Conservation (phyloP, 2,797 vertebrate genomes). For the Ctenosaura bakeri region DNA sequence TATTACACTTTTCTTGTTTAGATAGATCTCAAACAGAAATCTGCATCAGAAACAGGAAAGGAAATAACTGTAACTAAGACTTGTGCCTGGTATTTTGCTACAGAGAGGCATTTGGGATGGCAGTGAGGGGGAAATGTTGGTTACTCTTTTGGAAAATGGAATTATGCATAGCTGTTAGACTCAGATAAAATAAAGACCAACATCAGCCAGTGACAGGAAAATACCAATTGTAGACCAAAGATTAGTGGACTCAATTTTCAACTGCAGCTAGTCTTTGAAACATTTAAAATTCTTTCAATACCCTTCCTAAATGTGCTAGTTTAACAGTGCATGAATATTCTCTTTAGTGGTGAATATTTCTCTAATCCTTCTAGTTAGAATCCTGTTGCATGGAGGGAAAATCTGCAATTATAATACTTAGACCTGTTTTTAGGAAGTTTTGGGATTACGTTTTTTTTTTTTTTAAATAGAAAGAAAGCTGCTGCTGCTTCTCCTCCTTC, state of each 20-base stretch:
- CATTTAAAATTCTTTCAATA: constrained; percentile 41
- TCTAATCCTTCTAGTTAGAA: constrained; percentile 39
- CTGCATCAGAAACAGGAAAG: constrained; percentile 63
- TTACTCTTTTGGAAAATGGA: constrained; percentile 71
- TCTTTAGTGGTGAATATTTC: neutral
- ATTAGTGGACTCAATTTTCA: constrained; percentile 60
- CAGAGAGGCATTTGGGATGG: constrained; percentile 29
- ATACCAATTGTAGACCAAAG: constrained; percentile 56
- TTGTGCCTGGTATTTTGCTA: constrained; percentile 33
- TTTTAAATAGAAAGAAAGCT: constrained; percentile 30
- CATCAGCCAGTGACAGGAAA: constrained; percentile 59
- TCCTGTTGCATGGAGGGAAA: neutral
- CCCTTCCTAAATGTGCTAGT: constrained; percentile 33
- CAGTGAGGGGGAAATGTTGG: constrained; percentile 46
- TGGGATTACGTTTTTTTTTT: constrained; percentile 41
- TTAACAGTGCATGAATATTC: constrained; percentile 40
- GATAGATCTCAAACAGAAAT: constrained; percentile 54
- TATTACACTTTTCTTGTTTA: constrained; percentile 13
- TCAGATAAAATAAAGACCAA: constrained; percentile 68
- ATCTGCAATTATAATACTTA: constrained; percentile 37
- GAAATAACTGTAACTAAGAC: constrained; percentile 48
- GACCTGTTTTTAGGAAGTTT: constrained; percentile 33
- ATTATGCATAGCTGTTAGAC: constrained; percentile 69
- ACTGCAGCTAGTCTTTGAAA: constrained; percentile 1
- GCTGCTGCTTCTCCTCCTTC: too few relatives aligned